Percentiles rank a stretch among this genome's conserved stretches.
phyloP scores from a whole-genome alignment of 2,113 vertebrate genomes.

The Amazona vittata region DNA sequence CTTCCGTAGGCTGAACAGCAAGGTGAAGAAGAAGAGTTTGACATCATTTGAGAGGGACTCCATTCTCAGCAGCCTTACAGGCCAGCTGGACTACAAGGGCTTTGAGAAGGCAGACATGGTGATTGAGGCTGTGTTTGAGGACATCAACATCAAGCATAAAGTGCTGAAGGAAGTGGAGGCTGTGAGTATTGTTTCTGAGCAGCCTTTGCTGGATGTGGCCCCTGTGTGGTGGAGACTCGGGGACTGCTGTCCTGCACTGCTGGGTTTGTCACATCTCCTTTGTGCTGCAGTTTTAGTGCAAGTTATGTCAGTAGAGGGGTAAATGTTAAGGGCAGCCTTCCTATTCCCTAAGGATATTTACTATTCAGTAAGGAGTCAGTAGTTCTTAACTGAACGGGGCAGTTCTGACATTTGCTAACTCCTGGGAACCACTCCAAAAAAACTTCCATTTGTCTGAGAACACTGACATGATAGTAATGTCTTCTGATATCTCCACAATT shows the following conservation, averaged over 20 bases:
- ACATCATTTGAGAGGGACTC: slow-evolving; percentile 91
- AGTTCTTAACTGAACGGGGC: background rate
- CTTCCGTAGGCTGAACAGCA: slow-evolving; percentile 84
- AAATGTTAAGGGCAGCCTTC: background rate
- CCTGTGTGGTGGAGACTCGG: accelerated
- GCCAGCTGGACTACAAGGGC: slow-evolving; percentile 87
- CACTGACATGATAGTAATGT: accelerated
- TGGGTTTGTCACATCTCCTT: background rate
- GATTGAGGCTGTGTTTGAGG: slow-evolving; percentile 97
- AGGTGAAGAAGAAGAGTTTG: slow-evolving; percentile 90
- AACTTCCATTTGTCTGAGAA: background rate
- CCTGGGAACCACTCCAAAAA: background rate
- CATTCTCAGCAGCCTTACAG: slow-evolving; percentile 82
- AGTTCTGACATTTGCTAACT: background rate
- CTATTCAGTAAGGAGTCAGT: background rate
- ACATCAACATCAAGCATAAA: slow-evolving; percentile 89
- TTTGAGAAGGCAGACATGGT: slow-evolving; percentile 93
- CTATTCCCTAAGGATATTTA: background rate
- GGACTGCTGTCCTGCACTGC: background rate
- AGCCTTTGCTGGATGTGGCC: background rate
- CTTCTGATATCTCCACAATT: background rate
- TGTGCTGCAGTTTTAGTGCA: background rate
- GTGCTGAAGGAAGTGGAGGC: slow-evolving; percentile 93
- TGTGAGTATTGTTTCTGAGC: slow-evolving; percentile 76
- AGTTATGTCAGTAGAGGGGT: background rate